Percentiles rank a stretch among this genome's conserved stretches.
Evolutionary conservation across 2,888 invertebrate genomes (phyloP).

Genomic region (Apotomis capreana): DNA sequence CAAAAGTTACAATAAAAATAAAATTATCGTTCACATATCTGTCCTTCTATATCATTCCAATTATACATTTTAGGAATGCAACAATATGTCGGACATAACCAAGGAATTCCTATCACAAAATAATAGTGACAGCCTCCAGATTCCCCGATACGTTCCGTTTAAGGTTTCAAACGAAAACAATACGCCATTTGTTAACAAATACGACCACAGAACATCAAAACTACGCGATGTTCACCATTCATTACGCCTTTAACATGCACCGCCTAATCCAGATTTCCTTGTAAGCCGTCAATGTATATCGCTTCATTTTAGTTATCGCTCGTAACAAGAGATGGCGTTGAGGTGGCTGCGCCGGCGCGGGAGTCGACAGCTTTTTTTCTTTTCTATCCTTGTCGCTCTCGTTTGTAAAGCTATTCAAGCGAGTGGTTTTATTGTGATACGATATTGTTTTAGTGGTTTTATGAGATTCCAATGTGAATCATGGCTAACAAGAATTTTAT

Average conservation of each 20-base stretch:
- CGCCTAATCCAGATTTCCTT: conserved; percentile 24
- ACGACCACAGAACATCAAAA: conserved; percentile 18
- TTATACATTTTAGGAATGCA: conserved; percentile 21
- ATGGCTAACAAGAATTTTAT: conserved; percentile 37
- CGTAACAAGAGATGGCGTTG: conserved; percentile 35
- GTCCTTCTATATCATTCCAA: too few relatives aligned
- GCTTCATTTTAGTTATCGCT: conserved; percentile 32
- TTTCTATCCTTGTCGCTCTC: conserved; percentile 47
- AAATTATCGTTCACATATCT: too few relatives aligned
- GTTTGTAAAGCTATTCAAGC: conserved; percentile 46
- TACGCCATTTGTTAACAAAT: conserved; percentile 39
- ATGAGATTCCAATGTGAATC: conserved; percentile 42
- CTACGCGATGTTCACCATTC: conserved; percentile 18
- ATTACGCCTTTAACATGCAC: conserved; percentile 21
- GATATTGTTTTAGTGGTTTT: conserved; percentile 44
- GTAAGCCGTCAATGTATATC: conserved; percentile 43
- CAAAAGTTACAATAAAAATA: too few relatives aligned
- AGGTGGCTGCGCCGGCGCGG: conserved; percentile 47
- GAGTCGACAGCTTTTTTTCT: conserved; percentile 46
- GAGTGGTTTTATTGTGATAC: conserved; percentile 45
- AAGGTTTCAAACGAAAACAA: conserved; percentile 41
- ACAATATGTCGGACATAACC: conserved; percentile 42
- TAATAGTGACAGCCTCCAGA: conserved; percentile 42
- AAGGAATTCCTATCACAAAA: conserved; percentile 41
- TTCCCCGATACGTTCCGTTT: conserved; percentile 38